Conservation (phyloP, 2,113 vertebrate genomes). For the Nyctereutes procyonoides region DNA sequence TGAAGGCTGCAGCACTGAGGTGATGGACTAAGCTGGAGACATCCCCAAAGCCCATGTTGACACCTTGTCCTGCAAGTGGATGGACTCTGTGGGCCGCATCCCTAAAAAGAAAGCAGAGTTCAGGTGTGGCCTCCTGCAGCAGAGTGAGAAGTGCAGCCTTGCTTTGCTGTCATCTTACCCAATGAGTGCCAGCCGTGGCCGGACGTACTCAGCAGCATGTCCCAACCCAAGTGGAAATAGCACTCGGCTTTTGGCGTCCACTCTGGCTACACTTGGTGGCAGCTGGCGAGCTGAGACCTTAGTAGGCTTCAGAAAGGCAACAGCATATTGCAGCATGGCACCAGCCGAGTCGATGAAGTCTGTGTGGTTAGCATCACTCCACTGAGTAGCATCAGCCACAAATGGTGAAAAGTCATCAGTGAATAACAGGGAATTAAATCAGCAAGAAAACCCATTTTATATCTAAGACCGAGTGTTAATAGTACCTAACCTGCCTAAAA, state of each 20-base stretch:
- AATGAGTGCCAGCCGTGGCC: constrained; percentile 94
- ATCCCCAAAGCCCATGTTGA: constrained; percentile 98
- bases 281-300: constrained; percentile 93
- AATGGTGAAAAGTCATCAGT: neutral
- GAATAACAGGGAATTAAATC: neutral
- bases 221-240: constrained; percentile 95
- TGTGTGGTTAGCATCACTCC: constrained; percentile 96
- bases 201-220: constrained; percentile 95
- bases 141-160: neutral
- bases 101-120: constrained; percentile 84
- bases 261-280: constrained; percentile 93
- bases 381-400: constrained; percentile 86
- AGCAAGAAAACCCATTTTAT: neutral
- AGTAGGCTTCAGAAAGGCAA: constrained; percentile 92
- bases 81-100: constrained; percentile 98
- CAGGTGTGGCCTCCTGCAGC: neutral
- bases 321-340: constrained; percentile 89
- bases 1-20: constrained; percentile 95
- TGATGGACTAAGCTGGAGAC: constrained; percentile 91
- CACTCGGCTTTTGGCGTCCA: constrained; percentile 92
- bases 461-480: neutral
- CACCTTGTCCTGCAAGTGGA: constrained; percentile 97
- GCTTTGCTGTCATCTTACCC: constrained; percentile 87
- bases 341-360: constrained; percentile 93
- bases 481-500: neutral